Base-by-base conservation (phyloP, 2,113 vertebrate genomes). In the Thunnus maccoyii region DNA sequence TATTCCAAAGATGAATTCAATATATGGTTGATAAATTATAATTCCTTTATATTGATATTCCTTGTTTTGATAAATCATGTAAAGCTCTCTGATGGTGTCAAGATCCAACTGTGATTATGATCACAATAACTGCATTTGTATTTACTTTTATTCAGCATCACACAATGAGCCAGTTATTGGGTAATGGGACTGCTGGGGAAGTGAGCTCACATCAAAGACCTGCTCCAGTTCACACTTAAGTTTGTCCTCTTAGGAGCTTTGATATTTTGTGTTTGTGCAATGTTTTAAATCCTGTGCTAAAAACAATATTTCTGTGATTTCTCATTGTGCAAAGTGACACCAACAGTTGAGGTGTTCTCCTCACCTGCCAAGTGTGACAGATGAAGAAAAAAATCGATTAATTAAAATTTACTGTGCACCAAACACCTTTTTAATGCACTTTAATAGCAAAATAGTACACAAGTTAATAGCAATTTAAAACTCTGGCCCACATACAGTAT, bases 161-260 rank as follows among this genome's bases (percentile, higher is more conserved):
- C 48, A 78, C 32, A 62, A 46, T 32, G 32, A 70, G 27, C 55
- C 25, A 46, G 32, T 18, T 47, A 16, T 62, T 78, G 48, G 61
- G 48, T 41, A 41, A 65, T 14, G 54, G 16, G 36, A 52, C 32
- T 52, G 18, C 7, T 36, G 15, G 27, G 48, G 70, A 32, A 20
- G 22, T 4, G 2, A 9, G 36, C 8, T 2, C 27, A 63, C 17
- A 55, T 56, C 6, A 56, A 55, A 57, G 50, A 63, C 61, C 36
- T 47, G 41, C 61, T 66, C 27, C 61, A 57, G 56, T 48, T 13
- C 62, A 32, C 25, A 16, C 9, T 54, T 4, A 65, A 18, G n/a
- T 55, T 56, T 44, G 27, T 41, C 11, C 20, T 70, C 44, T 57
- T 9, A 41, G 7, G 36, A 41, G 6, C 7, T 41, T 9, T 41